Evolutionary conservation across 2,888 invertebrate species (phyloP).

Genomic region (Danaus chrysippus): DNA sequence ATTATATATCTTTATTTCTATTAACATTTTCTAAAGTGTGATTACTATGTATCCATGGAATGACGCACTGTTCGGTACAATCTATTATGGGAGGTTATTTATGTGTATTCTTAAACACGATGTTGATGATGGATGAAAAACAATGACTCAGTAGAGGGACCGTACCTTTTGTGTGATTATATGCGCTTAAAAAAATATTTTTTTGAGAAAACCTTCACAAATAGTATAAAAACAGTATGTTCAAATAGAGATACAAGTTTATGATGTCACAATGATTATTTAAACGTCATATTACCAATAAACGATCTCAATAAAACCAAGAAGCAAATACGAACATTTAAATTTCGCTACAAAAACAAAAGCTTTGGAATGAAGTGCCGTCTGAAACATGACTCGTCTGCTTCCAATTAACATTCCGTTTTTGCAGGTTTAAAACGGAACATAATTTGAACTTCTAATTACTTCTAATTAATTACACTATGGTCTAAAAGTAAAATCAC

Average conservation of each 20-base stretch:
- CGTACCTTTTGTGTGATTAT: too few species aligned
- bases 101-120: too few species aligned
- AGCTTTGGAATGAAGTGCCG: slow-evolving; percentile 13
- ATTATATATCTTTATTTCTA: neutral
- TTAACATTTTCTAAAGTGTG: slow-evolving; percentile 9
- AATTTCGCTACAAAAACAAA: slow-evolving; percentile 11
- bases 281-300: too few species aligned
- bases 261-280: too few species aligned
- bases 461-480: slow-evolving; percentile 12
- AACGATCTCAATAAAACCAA: too few species aligned
- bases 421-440: slow-evolving; percentile 14
- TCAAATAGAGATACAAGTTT: too few species aligned
- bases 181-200: too few species aligned
- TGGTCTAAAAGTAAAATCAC: slow-evolving; percentile 9
- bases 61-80: neutral
- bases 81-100: neutral
- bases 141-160: too few species aligned
- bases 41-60: neutral
- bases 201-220: too few species aligned
- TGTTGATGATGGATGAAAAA: too few species aligned
- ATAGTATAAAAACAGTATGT: too few species aligned
- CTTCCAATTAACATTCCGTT: slow-evolving; percentile 23
- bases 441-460: slow-evolving; percentile 23
- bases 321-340: neutral
- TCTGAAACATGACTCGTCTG: slow-evolving; percentile 22